Percentiles rank a stretch among this genome's conserved stretches.
Evolutionary conservation across 2,888 invertebrate species (phyloP).

Genomic region (Seira ritae): DNA sequence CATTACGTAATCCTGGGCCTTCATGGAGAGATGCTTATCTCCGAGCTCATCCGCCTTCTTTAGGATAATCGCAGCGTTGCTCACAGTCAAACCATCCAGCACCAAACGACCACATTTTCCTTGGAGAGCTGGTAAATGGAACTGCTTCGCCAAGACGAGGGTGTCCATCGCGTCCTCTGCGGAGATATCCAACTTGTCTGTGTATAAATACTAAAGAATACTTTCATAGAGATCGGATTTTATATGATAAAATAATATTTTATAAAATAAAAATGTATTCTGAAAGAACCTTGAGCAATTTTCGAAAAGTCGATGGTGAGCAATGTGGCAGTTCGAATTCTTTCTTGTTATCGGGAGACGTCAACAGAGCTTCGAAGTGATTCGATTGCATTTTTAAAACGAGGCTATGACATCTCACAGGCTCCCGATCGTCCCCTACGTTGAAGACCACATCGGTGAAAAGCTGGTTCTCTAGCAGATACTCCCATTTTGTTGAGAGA

Average conservation of each 20-base stretch:
- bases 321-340: constrained; percentile 15
- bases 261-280: constrained; percentile 14
- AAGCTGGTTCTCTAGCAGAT: constrained; percentile 20
- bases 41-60: constrained; percentile 25
- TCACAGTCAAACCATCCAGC: constrained; percentile 19
- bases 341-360: not conserved
- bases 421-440: constrained; percentile 16
- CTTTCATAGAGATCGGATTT: not conserved
- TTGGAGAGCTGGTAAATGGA: constrained; percentile 21
- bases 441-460: constrained; percentile 23
- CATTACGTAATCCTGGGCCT: constrained; percentile 21
- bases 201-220: constrained; percentile 31
- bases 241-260: not conserved
- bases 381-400: constrained; percentile 37
- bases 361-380: constrained; percentile 22
- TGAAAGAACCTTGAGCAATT: constrained; percentile 32
- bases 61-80: constrained; percentile 8
- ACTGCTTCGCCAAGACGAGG: constrained; percentile 15
- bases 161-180: constrained; percentile 35
- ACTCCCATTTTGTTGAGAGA: constrained; percentile 24
- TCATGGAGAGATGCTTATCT: constrained; percentile 26
- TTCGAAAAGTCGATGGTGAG: not conserved
- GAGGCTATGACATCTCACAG: constrained; percentile 25
- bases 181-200: constrained; percentile 31
- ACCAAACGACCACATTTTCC: constrained; percentile 25